Conservation (phyloP, 1,140 invertebrate genomes). For the Linepithema humile region DNA sequence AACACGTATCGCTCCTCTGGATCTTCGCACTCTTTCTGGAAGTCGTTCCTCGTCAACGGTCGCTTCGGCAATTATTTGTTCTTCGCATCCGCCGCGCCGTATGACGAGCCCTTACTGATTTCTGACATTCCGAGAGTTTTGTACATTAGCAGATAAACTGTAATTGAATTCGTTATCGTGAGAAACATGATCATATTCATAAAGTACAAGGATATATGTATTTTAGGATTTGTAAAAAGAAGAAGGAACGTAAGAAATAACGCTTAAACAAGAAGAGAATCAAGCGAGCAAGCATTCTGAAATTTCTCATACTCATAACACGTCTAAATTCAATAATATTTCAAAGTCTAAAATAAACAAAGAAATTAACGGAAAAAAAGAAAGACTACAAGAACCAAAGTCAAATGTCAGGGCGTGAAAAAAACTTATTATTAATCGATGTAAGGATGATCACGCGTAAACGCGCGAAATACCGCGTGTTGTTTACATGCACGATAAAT, state of each 20-base stretch:
- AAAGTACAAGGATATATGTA: not conserved
- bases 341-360: too few relatives aligned
- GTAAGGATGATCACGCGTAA: too few relatives aligned
- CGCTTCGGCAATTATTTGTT: conserved; percentile 64
- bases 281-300: too few relatives aligned
- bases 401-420: too few relatives aligned
- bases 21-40: conserved; percentile 22
- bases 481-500: too few relatives aligned
- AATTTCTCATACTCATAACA: too few relatives aligned
- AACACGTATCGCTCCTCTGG: not conserved
- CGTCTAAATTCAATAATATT: too few relatives aligned
- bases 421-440: too few relatives aligned
- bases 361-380: too few relatives aligned
- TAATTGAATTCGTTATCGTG: conserved; percentile 77
- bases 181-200: not conserved
- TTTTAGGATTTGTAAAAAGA: not conserved
- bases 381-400: too few relatives aligned
- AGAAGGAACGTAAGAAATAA: not conserved
- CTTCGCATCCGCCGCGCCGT: conserved; percentile 85
- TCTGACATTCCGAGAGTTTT: conserved; percentile 93
- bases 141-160: conserved; percentile 91
- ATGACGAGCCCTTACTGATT: conserved; percentile 93
- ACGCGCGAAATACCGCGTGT: too few relatives aligned
- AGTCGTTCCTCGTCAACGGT: not conserved
- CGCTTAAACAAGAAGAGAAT: too few relatives aligned